phyloP scores from a whole-genome alignment of 2,797 vertebrate genomes.

The Rhodeus uyekii region DNA sequence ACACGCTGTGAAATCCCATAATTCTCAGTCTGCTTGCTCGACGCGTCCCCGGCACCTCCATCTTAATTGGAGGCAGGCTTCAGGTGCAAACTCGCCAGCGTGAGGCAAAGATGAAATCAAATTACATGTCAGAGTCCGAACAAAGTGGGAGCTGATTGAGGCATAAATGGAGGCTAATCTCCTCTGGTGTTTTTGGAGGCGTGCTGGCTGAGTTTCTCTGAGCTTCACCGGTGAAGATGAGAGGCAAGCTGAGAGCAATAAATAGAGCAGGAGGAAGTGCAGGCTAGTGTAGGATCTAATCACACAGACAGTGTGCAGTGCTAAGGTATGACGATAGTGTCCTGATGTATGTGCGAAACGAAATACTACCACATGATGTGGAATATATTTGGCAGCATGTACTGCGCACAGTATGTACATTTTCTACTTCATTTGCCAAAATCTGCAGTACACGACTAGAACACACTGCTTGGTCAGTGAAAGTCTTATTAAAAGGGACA shows the following conservation, averaged over 20 bases:
- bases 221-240: slow-evolving; percentile 42
- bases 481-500: not conserved
- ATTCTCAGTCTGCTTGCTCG: slow-evolving; percentile 55
- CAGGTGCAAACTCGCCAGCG: slow-evolving; percentile 54
- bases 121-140: slow-evolving; percentile 63
- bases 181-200: slow-evolving; percentile 47
- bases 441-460: not conserved
- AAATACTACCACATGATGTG: not conserved
- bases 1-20: slow-evolving; percentile 58
- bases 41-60: slow-evolving; percentile 44
- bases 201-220: slow-evolving; percentile 47
- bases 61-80: slow-evolving; percentile 57
- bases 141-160: slow-evolving; percentile 63
- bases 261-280: slow-evolving; percentile 44
- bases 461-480: not conserved
- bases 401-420: not conserved
- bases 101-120: slow-evolving; percentile 64
- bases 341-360: not conserved
- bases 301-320: not conserved
- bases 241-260: slow-evolving; percentile 45
- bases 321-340: not conserved
- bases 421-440: not conserved
- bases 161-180: slow-evolving; percentile 59
- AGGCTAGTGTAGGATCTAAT: slow-evolving; percentile 6
- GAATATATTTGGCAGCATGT: not conserved